Conservation (phyloP, 2,113 vertebrate species). For the Sebastes schlegelii region DNA sequence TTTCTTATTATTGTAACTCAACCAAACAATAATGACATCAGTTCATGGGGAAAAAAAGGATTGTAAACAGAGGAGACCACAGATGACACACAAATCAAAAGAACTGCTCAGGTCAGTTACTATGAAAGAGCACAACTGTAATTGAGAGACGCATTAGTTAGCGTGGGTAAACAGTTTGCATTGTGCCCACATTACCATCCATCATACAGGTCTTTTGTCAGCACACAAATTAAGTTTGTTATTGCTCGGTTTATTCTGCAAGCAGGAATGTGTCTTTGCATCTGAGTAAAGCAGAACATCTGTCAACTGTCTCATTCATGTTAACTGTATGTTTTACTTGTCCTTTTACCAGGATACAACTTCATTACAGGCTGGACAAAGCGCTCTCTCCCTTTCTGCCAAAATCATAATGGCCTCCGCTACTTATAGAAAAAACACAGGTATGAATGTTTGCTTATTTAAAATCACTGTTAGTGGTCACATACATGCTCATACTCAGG, state of each 20-base stretch:
- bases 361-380: slow-evolving; percentile 60
- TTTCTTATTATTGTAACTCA: slow-evolving; percentile 15
- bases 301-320: background rate
- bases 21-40: slow-evolving; percentile 62
- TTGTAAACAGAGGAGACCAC: slow-evolving; percentile 57
- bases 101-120: slow-evolving; percentile 42
- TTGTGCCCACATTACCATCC: background rate
- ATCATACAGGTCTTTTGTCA: slow-evolving; percentile 12
- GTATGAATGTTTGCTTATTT: slow-evolving; percentile 45
- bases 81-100: slow-evolving; percentile 62
- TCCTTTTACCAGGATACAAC: slow-evolving; percentile 8
- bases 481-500: background rate
- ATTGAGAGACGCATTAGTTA: slow-evolving; percentile 42
- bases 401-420: slow-evolving; percentile 62
- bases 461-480: background rate
- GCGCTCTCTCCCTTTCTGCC: slow-evolving; percentile 4
- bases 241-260: slow-evolving; percentile 4
- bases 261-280: background rate
- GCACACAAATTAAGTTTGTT: slow-evolving; percentile 7
- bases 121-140: slow-evolving; percentile 38
- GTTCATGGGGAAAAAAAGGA: slow-evolving; percentile 63
- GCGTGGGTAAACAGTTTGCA: slow-evolving; percentile 35
- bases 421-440: slow-evolving; percentile 46
- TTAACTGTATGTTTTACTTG: background rate
- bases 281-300: background rate